phyloP scores from a whole-genome alignment of 2,888 invertebrate species.

The Orthonevra nobilis region DNA sequence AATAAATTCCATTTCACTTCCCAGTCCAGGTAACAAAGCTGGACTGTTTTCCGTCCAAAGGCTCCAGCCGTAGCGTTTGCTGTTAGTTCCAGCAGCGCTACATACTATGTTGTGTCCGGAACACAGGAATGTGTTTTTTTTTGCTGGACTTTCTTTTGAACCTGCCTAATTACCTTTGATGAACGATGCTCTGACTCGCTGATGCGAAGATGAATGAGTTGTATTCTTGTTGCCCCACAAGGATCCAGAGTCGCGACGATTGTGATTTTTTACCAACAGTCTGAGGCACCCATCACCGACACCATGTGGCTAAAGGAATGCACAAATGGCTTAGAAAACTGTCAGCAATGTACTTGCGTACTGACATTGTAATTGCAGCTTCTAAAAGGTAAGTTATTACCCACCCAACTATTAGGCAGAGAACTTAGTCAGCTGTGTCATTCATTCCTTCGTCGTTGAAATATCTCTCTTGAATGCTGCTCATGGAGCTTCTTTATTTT shows the following conservation, averaged over 20 bases:
- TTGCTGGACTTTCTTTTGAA: constrained; percentile 48
- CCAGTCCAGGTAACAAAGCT: too few relatives aligned
- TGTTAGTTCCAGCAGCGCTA: too few relatives aligned
- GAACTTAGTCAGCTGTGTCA: constrained; percentile 18
- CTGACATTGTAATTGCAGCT: constrained; percentile 27
- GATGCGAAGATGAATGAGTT: constrained; percentile 62
- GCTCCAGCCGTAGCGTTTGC: constrained; percentile 9
- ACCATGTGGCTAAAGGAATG: constrained; percentile 55
- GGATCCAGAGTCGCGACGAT: too few relatives aligned
- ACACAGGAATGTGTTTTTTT: too few relatives aligned
- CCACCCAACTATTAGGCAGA: constrained; percentile 1
- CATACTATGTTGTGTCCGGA: constrained; percentile 3
- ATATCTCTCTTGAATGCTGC: too few relatives aligned
- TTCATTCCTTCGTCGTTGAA: background rate
- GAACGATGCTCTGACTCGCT: constrained; percentile 58
- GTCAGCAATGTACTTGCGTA: constrained; percentile 30
- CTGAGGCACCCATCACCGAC: constrained; percentile 42
- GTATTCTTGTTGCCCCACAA: too few relatives aligned
- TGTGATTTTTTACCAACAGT: constrained; percentile 32
- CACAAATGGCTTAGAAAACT: constrained; percentile 67
- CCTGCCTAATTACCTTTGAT: constrained; percentile 64
- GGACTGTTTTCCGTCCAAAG: constrained; percentile 31
- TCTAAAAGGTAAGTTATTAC: constrained; percentile 43
- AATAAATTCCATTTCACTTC: constrained; percentile 64
- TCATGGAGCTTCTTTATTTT: background rate